Conservation (phyloP, 2,113 vertebrate species). For the Bubo scandiacus region DNA sequence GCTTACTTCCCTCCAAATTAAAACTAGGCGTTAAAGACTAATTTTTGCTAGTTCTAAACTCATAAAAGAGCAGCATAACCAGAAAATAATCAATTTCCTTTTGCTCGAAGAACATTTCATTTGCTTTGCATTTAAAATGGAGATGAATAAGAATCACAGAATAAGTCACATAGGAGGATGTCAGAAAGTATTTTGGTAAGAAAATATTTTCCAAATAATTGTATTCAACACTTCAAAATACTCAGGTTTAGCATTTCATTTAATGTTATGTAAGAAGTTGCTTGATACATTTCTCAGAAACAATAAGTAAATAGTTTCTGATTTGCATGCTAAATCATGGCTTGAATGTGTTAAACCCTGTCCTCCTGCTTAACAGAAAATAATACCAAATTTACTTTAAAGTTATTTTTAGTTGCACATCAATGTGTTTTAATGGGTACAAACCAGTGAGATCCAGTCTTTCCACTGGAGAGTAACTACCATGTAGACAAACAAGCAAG, state of each 20-base stretch:
- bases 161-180: background rate
- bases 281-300: background rate
- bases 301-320: background rate
- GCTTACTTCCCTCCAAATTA: background rate
- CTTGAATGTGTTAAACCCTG: background rate
- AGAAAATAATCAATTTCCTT: background rate
- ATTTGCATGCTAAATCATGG: background rate
- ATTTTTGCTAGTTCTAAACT: background rate
- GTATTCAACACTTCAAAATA: background rate
- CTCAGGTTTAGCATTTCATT: background rate
- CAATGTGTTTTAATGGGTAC: background rate
- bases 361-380: background rate
- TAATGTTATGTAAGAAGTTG: background rate
- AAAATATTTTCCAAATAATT: background rate
- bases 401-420: background rate
- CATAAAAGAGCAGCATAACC: background rate
- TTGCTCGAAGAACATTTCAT: background rate
- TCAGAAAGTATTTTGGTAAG: background rate
- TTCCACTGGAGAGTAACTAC: background rate
- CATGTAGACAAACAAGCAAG: background rate
- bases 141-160: background rate
- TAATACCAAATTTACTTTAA: background rate
- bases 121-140: background rate
- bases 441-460: slow-evolving; percentile 5
- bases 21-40: background rate